Base-by-base conservation (phyloP, 2,888 invertebrate genomes). In the Drosophila mercatorum region DNA sequence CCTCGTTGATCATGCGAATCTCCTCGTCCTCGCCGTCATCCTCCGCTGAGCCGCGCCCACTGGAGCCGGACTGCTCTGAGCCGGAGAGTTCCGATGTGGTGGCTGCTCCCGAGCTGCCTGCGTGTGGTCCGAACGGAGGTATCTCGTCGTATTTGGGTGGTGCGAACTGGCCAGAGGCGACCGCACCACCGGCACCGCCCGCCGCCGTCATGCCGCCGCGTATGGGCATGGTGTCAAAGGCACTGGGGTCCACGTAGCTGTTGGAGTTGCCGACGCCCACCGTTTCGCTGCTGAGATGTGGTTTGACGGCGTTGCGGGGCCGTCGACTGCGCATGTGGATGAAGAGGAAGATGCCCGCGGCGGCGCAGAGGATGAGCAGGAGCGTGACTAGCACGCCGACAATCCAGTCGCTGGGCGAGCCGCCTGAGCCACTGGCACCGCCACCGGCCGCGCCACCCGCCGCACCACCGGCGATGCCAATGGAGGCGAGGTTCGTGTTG, bases 1-100 rank as follows among this genome's bases (percentile, higher is more conserved):
- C 97, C 92, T 98, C 98, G 91, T 98, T 98, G 77, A 99, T 99
- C 98, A 98, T 98, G 81, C 98, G 94, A 60, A 99, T 98, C 93
- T 99, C 99, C 92, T 98, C 98, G 91, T 99, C 99, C 87, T 98
- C 98, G 1, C 97, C 97, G 89, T 97, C 97, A 81, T 98, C 98
- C 93, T 98, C 98, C 2, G 98, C 98, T 0, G 98, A 98, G 0
- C 99, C 99, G 52, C 98, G 94, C 0, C 99, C 99, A 91, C 98
- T 98, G 0, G 98, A 98, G 0, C 98, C 98, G 0, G 98, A 98
- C 87, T 98, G 98, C 78, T 98, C 98, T 40, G 98, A 98, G 3
- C 97, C 98, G 0, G 98, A 98, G 8, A 98, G 93, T 91, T 98
- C 98, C 0, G 98, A 98, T 0, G 97, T 97, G 0, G 97, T 95